These are phyloP conservation scores for Sebastes umbrosus DNA, from an alignment of 2,797 vertebrate species.

Conservation along the genomic window DNA sequence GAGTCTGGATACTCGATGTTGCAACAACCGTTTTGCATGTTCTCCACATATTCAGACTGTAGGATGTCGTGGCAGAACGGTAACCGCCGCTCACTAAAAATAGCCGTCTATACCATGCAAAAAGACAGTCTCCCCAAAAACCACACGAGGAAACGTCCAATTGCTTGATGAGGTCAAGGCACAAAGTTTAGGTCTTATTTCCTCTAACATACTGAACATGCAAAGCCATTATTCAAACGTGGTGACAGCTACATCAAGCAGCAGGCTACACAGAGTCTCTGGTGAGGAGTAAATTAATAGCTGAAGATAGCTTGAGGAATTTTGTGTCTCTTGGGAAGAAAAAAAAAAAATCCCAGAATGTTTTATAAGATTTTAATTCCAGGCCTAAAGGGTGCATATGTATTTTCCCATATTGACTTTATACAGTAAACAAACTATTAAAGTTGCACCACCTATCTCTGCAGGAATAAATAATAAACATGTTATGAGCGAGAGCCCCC, in stretches of 20 bases:
- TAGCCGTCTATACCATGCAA: constrained; percentile 33
- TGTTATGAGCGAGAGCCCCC: constrained; percentile 33
- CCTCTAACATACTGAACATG: background rate
- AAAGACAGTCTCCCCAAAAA: constrained; percentile 2
- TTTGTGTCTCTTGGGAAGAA: background rate
- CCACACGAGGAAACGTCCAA: constrained; percentile 12
- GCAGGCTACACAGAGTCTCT: background rate
- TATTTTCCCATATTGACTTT: background rate
- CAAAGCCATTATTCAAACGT: background rate
- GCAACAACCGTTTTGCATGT: background rate
- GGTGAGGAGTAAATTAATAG: background rate
- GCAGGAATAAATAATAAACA: constrained; percentile 50
- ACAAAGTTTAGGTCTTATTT: background rate
- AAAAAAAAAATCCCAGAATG: background rate
- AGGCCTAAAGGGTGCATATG: background rate
- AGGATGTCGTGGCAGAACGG: constrained; percentile 5
- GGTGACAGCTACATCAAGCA: background rate
- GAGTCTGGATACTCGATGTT: background rate
- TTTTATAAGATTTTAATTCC: background rate
- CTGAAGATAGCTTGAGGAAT: background rate
- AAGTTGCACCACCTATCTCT: constrained; percentile 24
- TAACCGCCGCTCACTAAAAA: constrained; percentile 28
- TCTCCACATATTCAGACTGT: background rate
- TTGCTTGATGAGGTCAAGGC: constrained; percentile 20
- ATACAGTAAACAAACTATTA: constrained; percentile 33